Base-by-base conservation (phyloP, 2,113 vertebrate genomes). In the Oriolus oriolus region DNA sequence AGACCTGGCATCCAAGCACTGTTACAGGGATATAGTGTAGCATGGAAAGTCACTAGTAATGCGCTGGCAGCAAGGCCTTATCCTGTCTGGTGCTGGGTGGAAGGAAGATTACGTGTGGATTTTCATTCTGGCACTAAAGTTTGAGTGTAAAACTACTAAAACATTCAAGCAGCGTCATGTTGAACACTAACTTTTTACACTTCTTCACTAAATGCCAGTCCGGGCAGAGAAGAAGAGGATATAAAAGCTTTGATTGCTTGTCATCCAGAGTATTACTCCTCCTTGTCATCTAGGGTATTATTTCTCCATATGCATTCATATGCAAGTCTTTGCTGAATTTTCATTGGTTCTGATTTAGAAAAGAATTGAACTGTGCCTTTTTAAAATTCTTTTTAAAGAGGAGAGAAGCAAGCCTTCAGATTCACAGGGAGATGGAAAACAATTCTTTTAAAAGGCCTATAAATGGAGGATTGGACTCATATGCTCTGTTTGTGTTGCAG, bases 401-500 rank as follows among this genome's bases (percentile, higher is more conserved):
- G 14, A 66, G 27, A 64, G 63, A 93, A 86, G 26, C 19, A 57
- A 86, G 17, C 35, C 44, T 75, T 87, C 68, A 86, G 92, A 71
- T 45, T 87, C 33, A 44, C 49, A 59, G 49, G 50, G 75, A 93
- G 33, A 8, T 73, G 49, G 42, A 74, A 88, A 84, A 45, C 33
- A 89, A 52, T 90, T 60, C 6, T 68, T 87, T 84, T 84, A 71
- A 90, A 89, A 89, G 56, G n/a, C 26, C 41, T 70, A 10, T 75
- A 96, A 90, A 84, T 45, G 77, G 60, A 91, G 19, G 37, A 53
- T 35, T 88, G 53, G 71, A 60, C 84, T 66, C 35, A 60, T 93
- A 45, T 59, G 24, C 35, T 91, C 39, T 90, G 73, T 86, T 81
- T 95, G 69, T 44, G 63, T 96, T 95, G 78, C 84, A 92, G 61